Base-by-base conservation (phyloP, 2,113 vertebrate genomes). In the Rhodinocichla rosea region DNA sequence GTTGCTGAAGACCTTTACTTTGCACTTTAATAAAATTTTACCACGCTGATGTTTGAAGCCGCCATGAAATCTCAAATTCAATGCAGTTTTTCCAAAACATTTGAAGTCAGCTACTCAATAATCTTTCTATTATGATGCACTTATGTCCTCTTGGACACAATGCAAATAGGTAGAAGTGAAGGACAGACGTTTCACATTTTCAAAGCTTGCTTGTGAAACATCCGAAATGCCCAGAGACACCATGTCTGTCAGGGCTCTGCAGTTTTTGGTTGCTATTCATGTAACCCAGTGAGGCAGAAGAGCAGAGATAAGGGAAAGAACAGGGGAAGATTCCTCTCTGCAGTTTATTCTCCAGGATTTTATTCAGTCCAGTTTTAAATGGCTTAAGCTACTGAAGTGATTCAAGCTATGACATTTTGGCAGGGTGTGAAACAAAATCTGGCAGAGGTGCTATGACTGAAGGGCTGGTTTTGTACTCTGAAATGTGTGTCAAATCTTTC, bases 401-500 rank as follows among this genome's bases (percentile, higher is more conserved):
- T 96, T 94, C 68, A 83, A 78, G 86, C 80, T 44, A 62, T 90
- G 94, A 89, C 94, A 91, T 90, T 94, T 87, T 96, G 94, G 90
- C 97, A 95, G 95, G 63, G 84, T 87, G 92, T 94, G 89, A 97
- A 97, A 97, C 67, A 71, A 81, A 94, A 69, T 35, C 82, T 90
- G 92, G 87, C 89, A 92, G 91, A 92, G 78, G 83, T 89, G 90
- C 74, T 86, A 1, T 15, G 68, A 70, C 81, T 86, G 50, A 86
- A 94, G 75, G 81, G 50, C 81, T 87, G 83, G 64, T 94, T 83
- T 90, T 96, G 81, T 95, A 82, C 81, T 52, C 40, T 82, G 76
- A 91, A 92, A 94, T 40, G 76, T 86, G 90, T 81, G 60, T 83
- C 88, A 89, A 89, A 95, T 63, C 86, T 80, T 75, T 74, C 18